phyloP scores from a whole-genome alignment of 2,888 invertebrate genomes.

The Smittia sp. region DNA sequence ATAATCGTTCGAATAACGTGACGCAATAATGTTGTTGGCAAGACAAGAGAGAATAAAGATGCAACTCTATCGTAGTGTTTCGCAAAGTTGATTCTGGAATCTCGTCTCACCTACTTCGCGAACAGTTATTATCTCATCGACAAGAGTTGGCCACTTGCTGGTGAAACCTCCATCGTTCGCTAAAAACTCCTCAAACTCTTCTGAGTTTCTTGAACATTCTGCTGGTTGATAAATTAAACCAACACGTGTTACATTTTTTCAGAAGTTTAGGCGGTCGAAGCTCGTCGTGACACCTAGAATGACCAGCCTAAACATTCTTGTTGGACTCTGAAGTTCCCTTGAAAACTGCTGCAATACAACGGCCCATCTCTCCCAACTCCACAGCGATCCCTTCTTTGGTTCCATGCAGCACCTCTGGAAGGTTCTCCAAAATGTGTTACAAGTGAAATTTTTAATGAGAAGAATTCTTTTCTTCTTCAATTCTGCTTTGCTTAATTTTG shows the following conservation, averaged over 20 bases:
- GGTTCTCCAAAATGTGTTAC: conserved; percentile 25
- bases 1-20: not conserved
- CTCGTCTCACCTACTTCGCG: conserved; percentile 14
- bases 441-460: conserved; percentile 33
- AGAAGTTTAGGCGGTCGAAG: too few relatives aligned
- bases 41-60: not conserved
- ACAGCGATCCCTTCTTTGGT: not conserved
- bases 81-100: not conserved
- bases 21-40: not conserved
- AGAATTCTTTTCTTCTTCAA: conserved; percentile 1
- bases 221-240: too few relatives aligned
- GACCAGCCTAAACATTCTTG: too few relatives aligned
- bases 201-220: too few relatives aligned
- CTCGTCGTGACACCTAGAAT: too few relatives aligned
- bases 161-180: too few relatives aligned
- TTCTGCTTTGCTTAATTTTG: not conserved
- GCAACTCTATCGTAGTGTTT: not conserved
- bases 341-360: not conserved
- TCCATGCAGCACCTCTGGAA: not conserved
- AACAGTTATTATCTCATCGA: conserved; percentile 6
- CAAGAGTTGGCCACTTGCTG: too few relatives aligned
- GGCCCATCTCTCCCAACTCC: not conserved
- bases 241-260: too few relatives aligned
- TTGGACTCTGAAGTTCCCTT: too few relatives aligned
- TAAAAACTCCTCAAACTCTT: too few relatives aligned